These are phyloP conservation scores for Saccostrea echinata DNA, from an alignment of 1,140 invertebrate genomes.

Conservation along the genomic window DNA sequence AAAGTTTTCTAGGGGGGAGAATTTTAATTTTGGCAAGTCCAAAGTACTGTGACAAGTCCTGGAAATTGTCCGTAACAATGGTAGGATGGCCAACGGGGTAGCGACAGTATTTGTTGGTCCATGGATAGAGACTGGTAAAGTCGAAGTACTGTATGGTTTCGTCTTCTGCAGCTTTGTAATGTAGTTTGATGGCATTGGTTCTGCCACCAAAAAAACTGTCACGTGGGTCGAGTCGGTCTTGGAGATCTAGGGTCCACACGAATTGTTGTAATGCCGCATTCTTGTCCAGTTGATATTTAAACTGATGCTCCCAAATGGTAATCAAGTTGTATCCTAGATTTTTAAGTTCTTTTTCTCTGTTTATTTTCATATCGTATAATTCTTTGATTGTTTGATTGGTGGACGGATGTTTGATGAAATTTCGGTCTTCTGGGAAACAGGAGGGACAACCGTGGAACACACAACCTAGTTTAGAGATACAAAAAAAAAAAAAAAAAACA, in stretches of 20 bases:
- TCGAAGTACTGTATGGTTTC: slow-evolving; percentile 46
- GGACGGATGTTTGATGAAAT: neutral
- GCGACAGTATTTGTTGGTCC: slow-evolving; percentile 51
- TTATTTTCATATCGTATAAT: slow-evolving; percentile 34
- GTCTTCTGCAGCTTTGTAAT: slow-evolving; percentile 39
- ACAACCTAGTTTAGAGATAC: slow-evolving; percentile 19
- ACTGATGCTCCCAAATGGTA: slow-evolving; percentile 51
- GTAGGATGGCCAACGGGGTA: slow-evolving; percentile 51
- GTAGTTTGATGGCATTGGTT: slow-evolving; percentile 42
- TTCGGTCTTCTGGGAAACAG: slow-evolving; percentile 34
- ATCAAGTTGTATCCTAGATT: slow-evolving; percentile 16
- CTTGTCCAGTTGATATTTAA: slow-evolving; percentile 40
- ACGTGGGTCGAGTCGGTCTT: slow-evolving; percentile 48
- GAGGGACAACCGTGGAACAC: slow-evolving; percentile 42
- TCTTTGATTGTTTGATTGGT: slow-evolving; percentile 42
- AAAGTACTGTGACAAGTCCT: slow-evolving; percentile 46
- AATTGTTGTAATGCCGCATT: slow-evolving; percentile 16
- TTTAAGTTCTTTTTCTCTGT: slow-evolving; percentile 26
- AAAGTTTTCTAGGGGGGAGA: slow-evolving; percentile 40
- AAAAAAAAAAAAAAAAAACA: neutral
- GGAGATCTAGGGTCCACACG: slow-evolving; percentile 8
- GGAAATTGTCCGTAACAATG: slow-evolving; percentile 54
- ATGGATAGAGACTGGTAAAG: slow-evolving; percentile 53
- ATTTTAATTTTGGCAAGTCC: slow-evolving; percentile 56
- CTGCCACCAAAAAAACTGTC: slow-evolving; percentile 47